These are phyloP conservation scores for Oenanthe oenanthe DNA, from an alignment of 2,113 vertebrate genomes.

Conservation along the genomic window DNA sequence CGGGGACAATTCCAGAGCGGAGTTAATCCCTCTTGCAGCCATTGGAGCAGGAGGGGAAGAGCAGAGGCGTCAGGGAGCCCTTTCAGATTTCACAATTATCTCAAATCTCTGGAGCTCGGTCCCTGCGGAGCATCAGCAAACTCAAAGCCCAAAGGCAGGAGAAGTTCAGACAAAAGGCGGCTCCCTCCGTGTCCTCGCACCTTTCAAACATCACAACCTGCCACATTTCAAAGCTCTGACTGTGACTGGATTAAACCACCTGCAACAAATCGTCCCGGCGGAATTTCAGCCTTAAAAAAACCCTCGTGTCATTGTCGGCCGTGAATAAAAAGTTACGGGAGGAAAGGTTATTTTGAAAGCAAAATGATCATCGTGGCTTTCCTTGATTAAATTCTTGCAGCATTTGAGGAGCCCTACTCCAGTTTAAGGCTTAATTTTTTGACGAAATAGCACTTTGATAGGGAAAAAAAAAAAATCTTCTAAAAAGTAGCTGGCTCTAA, in stretches of 20 bases:
- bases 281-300: neutral
- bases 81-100: neutral
- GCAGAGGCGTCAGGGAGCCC: neutral
- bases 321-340: neutral
- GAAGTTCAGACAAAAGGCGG: neutral
- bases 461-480: neutral
- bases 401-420: neutral
- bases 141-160: constrained; percentile 1
- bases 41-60: neutral
- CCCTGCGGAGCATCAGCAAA: neutral
- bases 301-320: neutral
- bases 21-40: neutral
- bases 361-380: neutral
- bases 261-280: neutral
- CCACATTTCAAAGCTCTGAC: neutral
- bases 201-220: neutral
- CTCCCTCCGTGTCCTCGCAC: neutral
- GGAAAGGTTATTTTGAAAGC: neutral
- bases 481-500: neutral
- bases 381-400: neutral
- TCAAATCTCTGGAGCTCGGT: neutral
- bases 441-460: neutral
- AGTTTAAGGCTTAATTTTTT: neutral
- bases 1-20: neutral
- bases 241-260: neutral